phyloP scores from a whole-genome alignment of 2,888 invertebrate genomes.

The Erebia aethiops region DNA sequence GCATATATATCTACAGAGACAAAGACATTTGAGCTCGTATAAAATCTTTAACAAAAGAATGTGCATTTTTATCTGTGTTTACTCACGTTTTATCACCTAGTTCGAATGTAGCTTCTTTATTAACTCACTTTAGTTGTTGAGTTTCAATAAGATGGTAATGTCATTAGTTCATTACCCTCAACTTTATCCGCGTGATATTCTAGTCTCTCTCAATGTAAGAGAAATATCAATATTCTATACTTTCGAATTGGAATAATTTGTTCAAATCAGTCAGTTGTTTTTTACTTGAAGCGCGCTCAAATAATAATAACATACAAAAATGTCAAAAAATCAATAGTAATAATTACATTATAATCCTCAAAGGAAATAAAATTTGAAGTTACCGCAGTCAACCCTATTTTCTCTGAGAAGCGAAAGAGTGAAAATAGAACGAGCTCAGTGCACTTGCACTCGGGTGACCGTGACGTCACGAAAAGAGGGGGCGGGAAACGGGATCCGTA shows the following conservation, averaged over 20 bases:
- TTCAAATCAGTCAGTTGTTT: too few species aligned
- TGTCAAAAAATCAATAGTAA: too few species aligned
- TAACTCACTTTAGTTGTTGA: not conserved
- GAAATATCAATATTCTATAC: too few species aligned
- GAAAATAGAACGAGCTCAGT: slow-evolving; percentile 39
- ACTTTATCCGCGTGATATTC: too few species aligned
- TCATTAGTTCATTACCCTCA: too few species aligned
- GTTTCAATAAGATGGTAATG: not conserved
- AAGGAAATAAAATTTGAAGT: not conserved
- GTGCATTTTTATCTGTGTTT: not conserved
- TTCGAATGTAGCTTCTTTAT: not conserved
- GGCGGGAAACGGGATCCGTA: slow-evolving; percentile 20
- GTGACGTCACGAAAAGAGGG: slow-evolving; percentile 17
- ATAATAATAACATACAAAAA: too few species aligned
- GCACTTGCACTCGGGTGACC: slow-evolving; percentile 41
- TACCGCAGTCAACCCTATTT: slow-evolving; percentile 28
- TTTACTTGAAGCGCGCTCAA: too few species aligned
- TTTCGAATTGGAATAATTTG: too few species aligned
- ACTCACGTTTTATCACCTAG: not conserved
- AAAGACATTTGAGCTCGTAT: not conserved
- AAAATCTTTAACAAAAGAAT: slow-evolving; percentile 3
- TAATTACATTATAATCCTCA: too few species aligned
- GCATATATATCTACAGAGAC: not conserved
- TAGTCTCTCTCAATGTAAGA: too few species aligned
- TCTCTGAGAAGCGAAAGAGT: slow-evolving; percentile 24